Conservation (phyloP, 2,113 vertebrate species). For the Fulica atra region DNA sequence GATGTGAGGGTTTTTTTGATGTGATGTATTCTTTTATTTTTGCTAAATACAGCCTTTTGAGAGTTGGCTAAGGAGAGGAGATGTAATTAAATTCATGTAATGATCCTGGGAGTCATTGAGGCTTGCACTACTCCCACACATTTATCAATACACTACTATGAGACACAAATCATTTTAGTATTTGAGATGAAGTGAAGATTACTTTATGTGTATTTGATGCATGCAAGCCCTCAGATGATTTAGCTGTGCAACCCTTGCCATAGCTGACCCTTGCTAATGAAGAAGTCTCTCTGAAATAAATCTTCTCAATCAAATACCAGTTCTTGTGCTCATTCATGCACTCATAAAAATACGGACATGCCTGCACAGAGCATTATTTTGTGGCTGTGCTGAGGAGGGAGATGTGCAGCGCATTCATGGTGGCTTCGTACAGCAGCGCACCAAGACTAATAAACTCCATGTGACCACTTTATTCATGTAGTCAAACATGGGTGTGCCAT, state of each 20-base stretch:
- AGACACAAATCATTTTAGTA: neutral
- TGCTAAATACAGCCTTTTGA: neutral
- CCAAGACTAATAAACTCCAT: neutral
- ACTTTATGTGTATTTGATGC: neutral
- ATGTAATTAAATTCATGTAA: slow-evolving; percentile 29
- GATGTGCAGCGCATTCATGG: neutral
- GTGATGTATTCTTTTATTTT: neutral
- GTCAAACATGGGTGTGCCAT: neutral
- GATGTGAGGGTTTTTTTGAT: neutral
- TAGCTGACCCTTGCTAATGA: neutral
- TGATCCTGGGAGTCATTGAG: neutral
- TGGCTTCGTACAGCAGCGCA: neutral
- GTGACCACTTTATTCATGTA: neutral
- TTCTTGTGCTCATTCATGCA: neutral
- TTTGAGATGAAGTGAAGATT: neutral
- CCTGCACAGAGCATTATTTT: neutral
- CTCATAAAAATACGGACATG: neutral
- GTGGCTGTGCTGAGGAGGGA: neutral
- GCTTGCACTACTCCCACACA: neutral
- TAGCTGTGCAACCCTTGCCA: neutral
- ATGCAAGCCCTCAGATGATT: neutral
- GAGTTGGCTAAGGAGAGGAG: neutral
- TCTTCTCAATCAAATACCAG: neutral
- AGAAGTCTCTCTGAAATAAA: neutral
- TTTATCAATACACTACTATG: neutral